Conservation (phyloP, 2,113 vertebrate genomes). For the Triplophysa tibetana region DNA sequence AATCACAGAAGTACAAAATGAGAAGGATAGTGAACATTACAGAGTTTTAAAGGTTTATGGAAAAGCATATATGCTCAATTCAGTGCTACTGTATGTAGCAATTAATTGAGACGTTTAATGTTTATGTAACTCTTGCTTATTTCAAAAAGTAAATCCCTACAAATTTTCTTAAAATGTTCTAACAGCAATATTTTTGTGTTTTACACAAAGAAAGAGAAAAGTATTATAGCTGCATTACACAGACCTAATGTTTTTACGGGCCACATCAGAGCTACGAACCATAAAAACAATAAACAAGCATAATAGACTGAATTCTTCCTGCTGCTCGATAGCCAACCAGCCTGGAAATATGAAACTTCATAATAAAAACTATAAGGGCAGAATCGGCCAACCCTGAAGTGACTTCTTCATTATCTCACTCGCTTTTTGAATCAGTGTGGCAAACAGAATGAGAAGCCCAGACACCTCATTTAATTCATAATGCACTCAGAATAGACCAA, state of each 20-base stretch:
- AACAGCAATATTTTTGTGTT: too few relatives aligned
- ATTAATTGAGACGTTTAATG: too few relatives aligned
- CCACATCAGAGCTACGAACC: background rate
- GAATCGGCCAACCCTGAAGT: slow-evolving; percentile 24
- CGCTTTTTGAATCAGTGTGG: slow-evolving; percentile 30
- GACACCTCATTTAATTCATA: slow-evolving; percentile 22
- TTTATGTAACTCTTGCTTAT: too few relatives aligned
- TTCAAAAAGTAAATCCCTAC: too few relatives aligned
- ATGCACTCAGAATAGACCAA: slow-evolving; percentile 10
- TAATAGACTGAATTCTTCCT: slow-evolving; percentile 6
- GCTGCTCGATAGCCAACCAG: slow-evolving; percentile 17
- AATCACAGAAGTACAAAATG: slow-evolving; percentile 28
- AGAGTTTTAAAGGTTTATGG: background rate
- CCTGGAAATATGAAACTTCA: slow-evolving; percentile 31
- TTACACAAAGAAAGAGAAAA: background rate
- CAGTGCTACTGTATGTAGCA: too few relatives aligned
- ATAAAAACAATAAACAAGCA: background rate
- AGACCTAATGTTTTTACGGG: background rate
- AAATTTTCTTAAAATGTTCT: too few relatives aligned
- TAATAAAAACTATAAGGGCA: slow-evolving; percentile 14
- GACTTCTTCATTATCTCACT: slow-evolving; percentile 28
- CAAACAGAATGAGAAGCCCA: slow-evolving; percentile 27
- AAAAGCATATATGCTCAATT: background rate
- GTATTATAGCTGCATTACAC: background rate
- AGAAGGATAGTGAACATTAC: slow-evolving; percentile 26